These are phyloP conservation scores for Lycaon pictus DNA, from an alignment of 2,113 vertebrate genomes.

Conservation along the genomic window DNA sequence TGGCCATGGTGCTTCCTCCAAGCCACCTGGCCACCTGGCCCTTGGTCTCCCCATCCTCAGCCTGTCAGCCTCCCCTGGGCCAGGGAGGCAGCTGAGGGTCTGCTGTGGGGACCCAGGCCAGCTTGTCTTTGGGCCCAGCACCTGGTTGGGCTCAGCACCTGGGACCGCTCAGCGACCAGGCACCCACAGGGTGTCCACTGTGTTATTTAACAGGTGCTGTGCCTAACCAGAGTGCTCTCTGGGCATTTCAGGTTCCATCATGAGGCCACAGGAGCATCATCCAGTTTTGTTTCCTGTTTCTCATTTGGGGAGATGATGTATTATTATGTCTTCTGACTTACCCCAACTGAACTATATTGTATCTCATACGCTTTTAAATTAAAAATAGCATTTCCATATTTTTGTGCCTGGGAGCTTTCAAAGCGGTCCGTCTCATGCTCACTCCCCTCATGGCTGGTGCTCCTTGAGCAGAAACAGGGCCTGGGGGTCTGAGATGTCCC, in stretches of 20 bases:
- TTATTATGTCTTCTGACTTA: not conserved
- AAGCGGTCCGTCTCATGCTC: rapidly evolving
- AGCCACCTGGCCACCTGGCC: not conserved
- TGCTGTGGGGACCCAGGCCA: not conserved
- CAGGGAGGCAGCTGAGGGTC: not conserved
- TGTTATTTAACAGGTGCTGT: not conserved
- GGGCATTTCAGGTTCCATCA: not conserved
- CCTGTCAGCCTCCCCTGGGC: not conserved
- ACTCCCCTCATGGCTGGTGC: too few relatives aligned
- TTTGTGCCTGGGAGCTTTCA: not conserved
- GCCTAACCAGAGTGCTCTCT: rapidly evolving
- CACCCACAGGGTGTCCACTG: not conserved
- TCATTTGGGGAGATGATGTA: not conserved
- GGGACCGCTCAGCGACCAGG: not conserved
- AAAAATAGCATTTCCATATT: not conserved
- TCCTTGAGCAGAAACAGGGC: not conserved
- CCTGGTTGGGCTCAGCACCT: not conserved
- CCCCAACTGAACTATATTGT: not conserved
- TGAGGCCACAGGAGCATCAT: rapidly evolving
- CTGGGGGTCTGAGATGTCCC: not conserved
- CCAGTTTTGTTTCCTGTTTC: not conserved
- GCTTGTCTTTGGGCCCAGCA: not conserved
- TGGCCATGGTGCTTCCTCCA: not conserved
- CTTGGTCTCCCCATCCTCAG: not conserved
- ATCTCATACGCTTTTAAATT: not conserved